Evolutionary conservation across 2,888 invertebrate genomes (phyloP).

Genomic region (Julus scandinavius): DNA sequence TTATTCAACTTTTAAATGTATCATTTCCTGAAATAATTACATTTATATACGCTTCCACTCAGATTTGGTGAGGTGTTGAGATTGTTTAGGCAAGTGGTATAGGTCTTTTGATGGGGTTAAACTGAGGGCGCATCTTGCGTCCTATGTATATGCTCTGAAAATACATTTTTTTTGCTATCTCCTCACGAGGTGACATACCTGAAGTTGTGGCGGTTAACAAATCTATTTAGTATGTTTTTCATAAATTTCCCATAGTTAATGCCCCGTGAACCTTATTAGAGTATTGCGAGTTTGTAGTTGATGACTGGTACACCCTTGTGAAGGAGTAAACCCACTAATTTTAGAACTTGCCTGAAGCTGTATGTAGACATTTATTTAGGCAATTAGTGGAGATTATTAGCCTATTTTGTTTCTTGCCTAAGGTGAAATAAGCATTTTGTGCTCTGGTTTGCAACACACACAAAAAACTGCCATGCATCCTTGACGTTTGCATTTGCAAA

Average conservation of each 20-base stretch:
- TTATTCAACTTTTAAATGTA: conserved; percentile 14
- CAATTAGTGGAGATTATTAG: conserved; percentile 29
- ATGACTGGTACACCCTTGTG: background rate
- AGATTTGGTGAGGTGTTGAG: background rate
- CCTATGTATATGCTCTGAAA: background rate
- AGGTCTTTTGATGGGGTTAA: background rate
- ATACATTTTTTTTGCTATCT: background rate
- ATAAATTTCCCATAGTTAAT: background rate
- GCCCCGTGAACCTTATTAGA: background rate
- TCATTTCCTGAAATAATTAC: conserved; percentile 22
- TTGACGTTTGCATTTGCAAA: background rate
- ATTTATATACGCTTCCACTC: background rate
- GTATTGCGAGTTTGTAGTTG: background rate
- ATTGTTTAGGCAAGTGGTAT: background rate
- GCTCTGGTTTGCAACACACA: background rate
- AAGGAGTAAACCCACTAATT: conserved; percentile 31
- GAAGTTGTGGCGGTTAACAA: background rate
- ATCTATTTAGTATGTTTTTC: background rate
- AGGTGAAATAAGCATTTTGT: background rate
- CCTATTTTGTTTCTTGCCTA: background rate
- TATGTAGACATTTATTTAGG: conserved; percentile 3
- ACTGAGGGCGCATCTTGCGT: background rate
- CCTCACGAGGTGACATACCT: background rate
- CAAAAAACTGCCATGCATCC: background rate
- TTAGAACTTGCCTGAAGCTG: background rate